A percentile compares a stretch with the other conserved stretches of the same genome.
phyloP scores from a whole-genome alignment of 2,113 vertebrate species.

The Pygoscelis adeliae region DNA sequence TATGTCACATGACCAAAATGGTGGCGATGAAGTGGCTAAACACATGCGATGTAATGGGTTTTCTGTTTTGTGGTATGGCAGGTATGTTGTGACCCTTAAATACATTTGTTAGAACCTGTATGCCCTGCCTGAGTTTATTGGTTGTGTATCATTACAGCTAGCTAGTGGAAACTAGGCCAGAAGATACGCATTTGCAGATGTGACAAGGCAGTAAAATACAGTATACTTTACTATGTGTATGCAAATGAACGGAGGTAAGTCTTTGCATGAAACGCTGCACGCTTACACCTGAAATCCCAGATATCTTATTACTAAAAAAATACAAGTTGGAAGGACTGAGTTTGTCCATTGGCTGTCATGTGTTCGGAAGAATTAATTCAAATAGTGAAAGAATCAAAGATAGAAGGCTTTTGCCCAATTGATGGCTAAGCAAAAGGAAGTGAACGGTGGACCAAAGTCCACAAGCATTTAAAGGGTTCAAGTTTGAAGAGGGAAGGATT shows the following conservation, averaged over 20 bases:
- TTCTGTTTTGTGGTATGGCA: background rate
- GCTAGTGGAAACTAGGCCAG: background rate
- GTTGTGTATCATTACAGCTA: background rate
- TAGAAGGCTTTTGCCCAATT: background rate
- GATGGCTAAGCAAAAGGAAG: background rate
- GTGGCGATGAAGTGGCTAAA: background rate
- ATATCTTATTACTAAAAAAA: background rate
- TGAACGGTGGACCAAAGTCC: background rate
- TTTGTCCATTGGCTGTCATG: background rate
- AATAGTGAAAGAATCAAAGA: background rate
- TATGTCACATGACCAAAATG: background rate
- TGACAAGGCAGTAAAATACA: background rate
- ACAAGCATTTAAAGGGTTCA: background rate
- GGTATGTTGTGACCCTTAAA: background rate
- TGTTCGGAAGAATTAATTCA: background rate
- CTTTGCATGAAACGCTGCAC: background rate
- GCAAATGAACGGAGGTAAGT: background rate
- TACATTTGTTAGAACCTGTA: background rate
- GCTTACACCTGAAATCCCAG: background rate
- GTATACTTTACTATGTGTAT: background rate
- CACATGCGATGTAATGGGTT: background rate
- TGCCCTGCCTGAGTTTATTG: background rate
- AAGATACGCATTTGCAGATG: background rate
- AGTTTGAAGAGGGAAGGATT: background rate
- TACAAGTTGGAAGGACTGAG: background rate